Evolutionary conservation across 2,888 invertebrate species (phyloP).

Genomic region (Ornithoptera priamus): DNA sequence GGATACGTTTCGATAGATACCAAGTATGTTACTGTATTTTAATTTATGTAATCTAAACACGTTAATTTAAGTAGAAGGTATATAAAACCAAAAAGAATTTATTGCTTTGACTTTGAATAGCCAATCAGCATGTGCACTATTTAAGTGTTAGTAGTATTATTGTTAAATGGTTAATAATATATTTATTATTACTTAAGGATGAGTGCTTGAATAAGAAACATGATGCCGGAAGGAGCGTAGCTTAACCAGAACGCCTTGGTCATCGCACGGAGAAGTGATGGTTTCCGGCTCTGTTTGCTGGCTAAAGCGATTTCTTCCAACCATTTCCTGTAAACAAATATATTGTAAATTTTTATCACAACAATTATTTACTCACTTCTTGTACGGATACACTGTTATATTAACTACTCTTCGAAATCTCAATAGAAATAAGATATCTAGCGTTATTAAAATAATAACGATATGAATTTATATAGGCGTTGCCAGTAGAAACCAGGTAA

Average conservation of each 20-base stretch:
- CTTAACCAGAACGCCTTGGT: conserved; percentile 84
- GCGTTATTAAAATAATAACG: not conserved
- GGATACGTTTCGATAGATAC: too few relatives aligned
- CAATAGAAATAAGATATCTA: not conserved
- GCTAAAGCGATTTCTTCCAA: conserved; percentile 81
- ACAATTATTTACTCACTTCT: not conserved
- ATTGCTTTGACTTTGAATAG: not conserved
- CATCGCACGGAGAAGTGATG: conserved; percentile 83
- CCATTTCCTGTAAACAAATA: conserved; percentile 82
- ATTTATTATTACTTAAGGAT: conserved; percentile 62
- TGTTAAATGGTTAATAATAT: conserved; percentile 1
- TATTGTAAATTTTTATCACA: conserved; percentile 5
- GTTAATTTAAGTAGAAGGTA: too few relatives aligned
- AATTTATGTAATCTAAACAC: too few relatives aligned
- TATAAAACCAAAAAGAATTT: too few relatives aligned
- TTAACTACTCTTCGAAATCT: not conserved
- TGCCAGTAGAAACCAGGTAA: too few relatives aligned
- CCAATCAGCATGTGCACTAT: not conserved
- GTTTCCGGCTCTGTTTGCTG: conserved; percentile 77
- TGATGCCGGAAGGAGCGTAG: conserved; percentile 82
- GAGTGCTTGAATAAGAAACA: conserved; percentile 80
- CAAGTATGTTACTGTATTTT: too few relatives aligned
- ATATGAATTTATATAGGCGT: not conserved
- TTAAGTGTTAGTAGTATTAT: not conserved
- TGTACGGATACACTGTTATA: not conserved